Evolutionary conservation across 2,888 invertebrate species (phyloP).

Genomic region (Lottia scabra): DNA sequence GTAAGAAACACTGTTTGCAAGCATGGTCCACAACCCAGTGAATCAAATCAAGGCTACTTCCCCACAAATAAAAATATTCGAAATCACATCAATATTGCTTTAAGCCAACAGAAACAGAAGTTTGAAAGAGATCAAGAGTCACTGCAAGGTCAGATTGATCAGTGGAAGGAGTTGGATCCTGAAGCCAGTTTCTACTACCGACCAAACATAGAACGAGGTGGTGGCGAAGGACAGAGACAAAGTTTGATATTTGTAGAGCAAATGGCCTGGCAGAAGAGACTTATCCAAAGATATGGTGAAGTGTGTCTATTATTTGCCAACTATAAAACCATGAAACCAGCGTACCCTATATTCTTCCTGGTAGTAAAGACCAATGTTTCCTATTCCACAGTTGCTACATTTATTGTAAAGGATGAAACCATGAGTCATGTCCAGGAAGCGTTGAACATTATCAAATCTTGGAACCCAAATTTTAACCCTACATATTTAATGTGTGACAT

Average conservation of each 20-base stretch:
- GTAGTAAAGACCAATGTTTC: background rate
- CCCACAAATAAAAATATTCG: background rate
- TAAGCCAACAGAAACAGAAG: too few species aligned
- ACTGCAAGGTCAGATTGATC: too few species aligned
- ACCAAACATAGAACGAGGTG: too few species aligned
- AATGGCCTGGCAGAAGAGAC: background rate
- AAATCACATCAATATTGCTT: background rate
- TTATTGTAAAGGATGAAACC: background rate
- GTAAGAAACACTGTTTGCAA: background rate
- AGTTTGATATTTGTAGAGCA: background rate
- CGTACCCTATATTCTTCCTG: background rate
- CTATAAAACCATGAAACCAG: background rate
- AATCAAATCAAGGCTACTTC: background rate
- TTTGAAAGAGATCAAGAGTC: too few species aligned
- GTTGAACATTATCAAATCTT: background rate
- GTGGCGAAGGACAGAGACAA: too few species aligned
- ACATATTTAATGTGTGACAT: background rate
- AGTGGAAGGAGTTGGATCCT: too few species aligned
- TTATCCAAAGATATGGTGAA: background rate
- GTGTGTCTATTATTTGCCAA: background rate
- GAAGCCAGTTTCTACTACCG: too few species aligned
- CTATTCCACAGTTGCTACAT: background rate
- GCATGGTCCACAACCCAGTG: background rate
- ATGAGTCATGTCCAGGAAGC: background rate
- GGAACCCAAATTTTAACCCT: background rate